Conservation (phyloP, 37 sponge, comb jelly and placozoan species). For the Spongia lamella region DNA sequence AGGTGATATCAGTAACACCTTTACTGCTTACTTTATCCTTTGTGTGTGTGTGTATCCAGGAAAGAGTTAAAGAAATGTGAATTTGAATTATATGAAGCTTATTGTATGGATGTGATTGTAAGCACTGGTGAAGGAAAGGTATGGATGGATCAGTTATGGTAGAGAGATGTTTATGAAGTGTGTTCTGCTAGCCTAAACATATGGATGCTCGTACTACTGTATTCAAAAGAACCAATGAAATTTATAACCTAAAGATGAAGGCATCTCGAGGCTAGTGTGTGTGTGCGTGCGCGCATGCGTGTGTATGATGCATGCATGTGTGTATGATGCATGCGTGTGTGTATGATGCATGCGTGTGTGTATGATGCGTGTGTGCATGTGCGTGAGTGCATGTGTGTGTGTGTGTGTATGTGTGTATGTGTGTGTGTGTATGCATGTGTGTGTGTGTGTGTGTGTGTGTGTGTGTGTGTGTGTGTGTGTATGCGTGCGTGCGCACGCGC, state of each 20-base stretch:
- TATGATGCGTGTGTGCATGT: not conserved
- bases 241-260: constrained; percentile 94
- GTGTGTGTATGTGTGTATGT: not conserved
- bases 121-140: constrained; percentile 92
- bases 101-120: constrained; percentile 88
- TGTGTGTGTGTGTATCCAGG: constrained; percentile 18
- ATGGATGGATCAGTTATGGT: not conserved
- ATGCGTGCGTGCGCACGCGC: too few relatives aligned
- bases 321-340: not conserved
- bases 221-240: constrained; percentile 76
- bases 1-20: not conserved
- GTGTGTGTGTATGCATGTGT: too few relatives aligned
- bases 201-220: constrained; percentile 90
- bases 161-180: not conserved
- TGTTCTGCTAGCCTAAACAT: constrained; percentile 46
- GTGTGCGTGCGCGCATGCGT: not conserved
- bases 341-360: not conserved
- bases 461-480: too few relatives aligned
- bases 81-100: constrained; percentile 95
- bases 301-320: not conserved
- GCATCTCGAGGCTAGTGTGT: constrained; percentile 66
- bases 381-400: not conserved
- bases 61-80: constrained; percentile 87
- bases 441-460: too few relatives aligned
- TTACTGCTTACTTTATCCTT: too few relatives aligned